Evolutionary conservation across 2,797 vertebrate genomes (phyloP), one percentile per base, ranked within the genome.

Genomic region (Melanotaenia boesemani): DNA sequence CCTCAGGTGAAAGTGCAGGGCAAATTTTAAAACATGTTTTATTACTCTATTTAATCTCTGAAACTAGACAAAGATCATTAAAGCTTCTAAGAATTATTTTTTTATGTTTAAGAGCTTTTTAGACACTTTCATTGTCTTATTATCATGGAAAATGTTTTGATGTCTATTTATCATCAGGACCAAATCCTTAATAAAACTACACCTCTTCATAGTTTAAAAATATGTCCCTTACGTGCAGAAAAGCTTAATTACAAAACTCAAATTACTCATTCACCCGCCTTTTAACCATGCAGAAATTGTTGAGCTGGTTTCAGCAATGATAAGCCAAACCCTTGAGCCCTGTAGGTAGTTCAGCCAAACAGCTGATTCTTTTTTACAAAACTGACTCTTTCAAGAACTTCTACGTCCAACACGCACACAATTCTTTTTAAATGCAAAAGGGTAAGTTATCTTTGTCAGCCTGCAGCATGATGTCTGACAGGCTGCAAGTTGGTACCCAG

Each of bases 401-500:
- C 20, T n/a, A 15, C 7, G 7, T 20, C 32, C 28, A 56, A 15
- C 2, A 26, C 32, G 26, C 11, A 34, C 44, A 56, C 22, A 24
- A 22, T 58, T 11, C 37, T 22, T 20, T 46, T 52, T 36, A n/a
- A 32, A 15, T 41, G 32, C 32, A 22, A 32, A 41, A 74, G 61
- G 46, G 30, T 6, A 36, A 36, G 6, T 59, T 22, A 64, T 52
- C 2, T 61, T 22, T 56, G 52, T 57, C 44, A 50, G 44, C 18
- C 41, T 61, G 24, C 39, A 52, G 11, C 34, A 44, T 9, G 1
- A 39, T 39, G 22, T 28, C 5, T 10, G 24, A 20, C 11, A 57
- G 32, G 63, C 63, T 72, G 46, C n/a, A 63, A 24, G 39, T 18
- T 44, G 20, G 44, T 58, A 26, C 34, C 59, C 55, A 44, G 24